phyloP scores from a whole-genome alignment of 2,888 invertebrate species.

The Drosophila picticornis region DNA sequence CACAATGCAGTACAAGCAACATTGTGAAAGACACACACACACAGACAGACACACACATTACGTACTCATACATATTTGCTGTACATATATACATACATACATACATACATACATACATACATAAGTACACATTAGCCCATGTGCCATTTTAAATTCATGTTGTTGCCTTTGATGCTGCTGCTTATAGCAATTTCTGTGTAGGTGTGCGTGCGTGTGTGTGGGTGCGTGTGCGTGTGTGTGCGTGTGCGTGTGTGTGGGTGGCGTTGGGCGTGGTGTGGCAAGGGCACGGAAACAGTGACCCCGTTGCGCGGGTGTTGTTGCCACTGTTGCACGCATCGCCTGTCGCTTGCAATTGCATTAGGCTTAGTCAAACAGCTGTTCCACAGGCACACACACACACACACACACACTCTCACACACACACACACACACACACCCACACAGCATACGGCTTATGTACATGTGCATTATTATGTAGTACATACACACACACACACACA shows the following conservation, averaged over 20 bases:
- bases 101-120: not conserved
- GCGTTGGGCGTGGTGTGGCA: not conserved
- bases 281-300: slow-evolving; percentile 3
- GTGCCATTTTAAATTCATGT: not conserved
- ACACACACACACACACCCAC: not conserved
- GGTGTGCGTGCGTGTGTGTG: not conserved
- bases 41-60: not conserved
- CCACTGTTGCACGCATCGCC: slow-evolving; percentile 15
- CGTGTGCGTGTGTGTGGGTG: not conserved
- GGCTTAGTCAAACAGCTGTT: slow-evolving; percentile 22
- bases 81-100: not conserved
- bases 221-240: not conserved
- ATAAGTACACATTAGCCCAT: not conserved
- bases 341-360: slow-evolving; percentile 18
- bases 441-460: not conserved
- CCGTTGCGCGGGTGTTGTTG: slow-evolving; percentile 1
- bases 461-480: not conserved
- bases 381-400: not conserved
- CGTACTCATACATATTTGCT: not conserved
- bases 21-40: not conserved
- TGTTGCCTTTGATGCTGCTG: not conserved
- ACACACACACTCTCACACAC: not conserved
- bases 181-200: not conserved
- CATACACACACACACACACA: slow-evolving; percentile 9
- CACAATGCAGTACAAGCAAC: not conserved